These are phyloP conservation scores for Merops nubicus DNA, from an alignment of 2,113 vertebrate species.

Conservation along the genomic window DNA sequence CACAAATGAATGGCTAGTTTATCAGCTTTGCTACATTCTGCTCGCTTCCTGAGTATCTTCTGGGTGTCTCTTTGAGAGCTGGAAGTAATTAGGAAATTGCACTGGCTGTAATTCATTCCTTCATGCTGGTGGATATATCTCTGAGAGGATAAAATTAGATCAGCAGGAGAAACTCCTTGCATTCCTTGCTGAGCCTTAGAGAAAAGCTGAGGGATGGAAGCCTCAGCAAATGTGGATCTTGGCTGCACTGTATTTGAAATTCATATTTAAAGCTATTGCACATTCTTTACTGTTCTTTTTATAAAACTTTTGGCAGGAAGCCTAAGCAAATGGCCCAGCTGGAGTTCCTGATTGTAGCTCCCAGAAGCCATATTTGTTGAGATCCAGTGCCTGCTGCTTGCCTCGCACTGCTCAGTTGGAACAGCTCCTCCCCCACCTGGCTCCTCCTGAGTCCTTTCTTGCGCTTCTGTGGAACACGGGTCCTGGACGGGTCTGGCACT, in stretches of 20 bases:
- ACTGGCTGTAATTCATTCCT: slow-evolving; percentile 8
- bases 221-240: slow-evolving; percentile 50
- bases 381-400: slow-evolving; percentile 15
- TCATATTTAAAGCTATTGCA: slow-evolving; percentile 35
- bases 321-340: slow-evolving; percentile 65
- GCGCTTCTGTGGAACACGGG: background rate
- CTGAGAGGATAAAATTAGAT: slow-evolving; percentile 40
- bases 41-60: background rate
- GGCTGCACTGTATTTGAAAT: slow-evolving; percentile 39
- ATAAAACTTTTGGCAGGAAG: slow-evolving; percentile 53
- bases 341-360: slow-evolving; percentile 41
- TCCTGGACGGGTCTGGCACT: background rate
- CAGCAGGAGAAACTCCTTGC: slow-evolving; percentile 17
- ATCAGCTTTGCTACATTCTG: background rate
- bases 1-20: background rate
- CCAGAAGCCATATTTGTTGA: slow-evolving; percentile 33
- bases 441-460: background rate
- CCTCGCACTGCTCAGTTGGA: slow-evolving; percentile 26
- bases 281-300: slow-evolving; percentile 64
- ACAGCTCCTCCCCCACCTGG: background rate
- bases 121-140: slow-evolving; percentile 13
- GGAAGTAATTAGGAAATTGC: slow-evolving; percentile 21
- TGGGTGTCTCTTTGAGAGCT: background rate
- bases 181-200: slow-evolving; percentile 34
- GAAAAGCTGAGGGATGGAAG: slow-evolving; percentile 37